Evolutionary conservation across 1,140 invertebrate species (phyloP).

Genomic region (Monochamus saltuarius): DNA sequence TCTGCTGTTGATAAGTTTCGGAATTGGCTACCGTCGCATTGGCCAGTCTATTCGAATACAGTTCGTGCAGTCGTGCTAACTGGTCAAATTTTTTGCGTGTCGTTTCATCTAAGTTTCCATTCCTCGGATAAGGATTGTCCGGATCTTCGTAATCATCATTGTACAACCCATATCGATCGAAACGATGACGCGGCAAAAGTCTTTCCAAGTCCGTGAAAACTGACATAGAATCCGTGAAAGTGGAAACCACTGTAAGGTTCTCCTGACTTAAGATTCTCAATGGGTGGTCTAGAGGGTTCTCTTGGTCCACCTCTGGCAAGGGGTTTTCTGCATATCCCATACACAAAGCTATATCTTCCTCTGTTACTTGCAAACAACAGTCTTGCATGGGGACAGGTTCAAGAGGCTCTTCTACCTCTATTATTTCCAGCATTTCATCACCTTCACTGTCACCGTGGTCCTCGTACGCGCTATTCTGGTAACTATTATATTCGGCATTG

Average conservation of each 20-base stretch:
- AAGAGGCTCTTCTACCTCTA: conserved; percentile 76
- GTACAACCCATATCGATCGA: conserved; percentile 44
- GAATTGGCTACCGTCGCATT: conserved; percentile 60
- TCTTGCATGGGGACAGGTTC: conserved; percentile 82
- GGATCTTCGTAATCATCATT: conserved; percentile 51
- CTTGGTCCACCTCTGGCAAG: conserved; percentile 67
- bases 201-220: conserved; percentile 73
- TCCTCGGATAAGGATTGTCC: conserved; percentile 43
- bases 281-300: conserved; percentile 73
- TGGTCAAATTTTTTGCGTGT: conserved; percentile 63
- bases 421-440: conserved; percentile 78
- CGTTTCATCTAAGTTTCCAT: conserved; percentile 41
- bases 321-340: conserved; percentile 75
- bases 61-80: conserved; percentile 66
- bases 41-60: conserved; percentile 67
- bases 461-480: conserved; percentile 38
- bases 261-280: conserved; percentile 84
- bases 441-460: conserved; percentile 51
- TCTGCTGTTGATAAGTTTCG: conserved; percentile 56
- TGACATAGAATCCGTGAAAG: conserved; percentile 80
- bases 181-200: conserved; percentile 48
- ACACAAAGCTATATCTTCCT: conserved; percentile 86
- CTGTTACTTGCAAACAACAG: conserved; percentile 82
- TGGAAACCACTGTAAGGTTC: conserved; percentile 85
- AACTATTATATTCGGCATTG: conserved; percentile 55